Percentiles rank a stretch among this genome's conserved stretches.
Evolutionary conservation across 2,797 vertebrate genomes (phyloP).

Genomic region (Premnoplex brunnescens): DNA sequence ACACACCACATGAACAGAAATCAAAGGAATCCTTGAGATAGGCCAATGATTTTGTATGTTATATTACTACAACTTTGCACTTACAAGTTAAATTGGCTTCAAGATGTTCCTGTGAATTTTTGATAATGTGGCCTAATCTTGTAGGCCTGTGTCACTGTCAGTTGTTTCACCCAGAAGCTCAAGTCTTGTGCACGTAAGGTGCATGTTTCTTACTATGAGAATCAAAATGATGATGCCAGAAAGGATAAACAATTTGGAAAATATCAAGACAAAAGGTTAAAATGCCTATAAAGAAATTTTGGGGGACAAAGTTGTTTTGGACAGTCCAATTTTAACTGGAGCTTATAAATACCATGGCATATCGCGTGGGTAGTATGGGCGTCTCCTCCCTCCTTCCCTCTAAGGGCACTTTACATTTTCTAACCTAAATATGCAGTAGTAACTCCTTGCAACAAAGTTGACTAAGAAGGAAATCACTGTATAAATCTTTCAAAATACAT

Average conservation of each 20-base stretch:
- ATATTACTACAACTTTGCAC: background rate
- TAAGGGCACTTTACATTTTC: background rate
- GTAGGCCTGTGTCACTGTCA: background rate
- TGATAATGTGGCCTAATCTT: background rate
- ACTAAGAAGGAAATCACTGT: conserved; percentile 31
- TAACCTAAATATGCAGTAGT: background rate
- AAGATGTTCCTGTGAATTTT: background rate
- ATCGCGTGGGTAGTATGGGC: background rate
- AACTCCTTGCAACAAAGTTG: conserved; percentile 29
- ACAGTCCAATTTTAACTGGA: background rate
- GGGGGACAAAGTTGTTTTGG: background rate
- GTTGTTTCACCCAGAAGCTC: background rate
- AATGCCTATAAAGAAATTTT: background rate
- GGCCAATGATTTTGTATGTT: background rate
- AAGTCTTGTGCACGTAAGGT: background rate
- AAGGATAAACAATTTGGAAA: background rate
- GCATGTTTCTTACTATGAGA: background rate
- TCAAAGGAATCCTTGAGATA: background rate
- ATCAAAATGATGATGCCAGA: background rate
- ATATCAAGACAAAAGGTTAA: background rate
- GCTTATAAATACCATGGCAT: background rate
- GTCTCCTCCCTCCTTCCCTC: background rate
- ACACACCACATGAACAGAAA: background rate
- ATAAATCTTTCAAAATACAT: conserved; percentile 40
- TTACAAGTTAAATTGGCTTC: background rate